Base-by-base conservation (phyloP, 2,888 invertebrate genomes). In the Boloria selene region DNA sequence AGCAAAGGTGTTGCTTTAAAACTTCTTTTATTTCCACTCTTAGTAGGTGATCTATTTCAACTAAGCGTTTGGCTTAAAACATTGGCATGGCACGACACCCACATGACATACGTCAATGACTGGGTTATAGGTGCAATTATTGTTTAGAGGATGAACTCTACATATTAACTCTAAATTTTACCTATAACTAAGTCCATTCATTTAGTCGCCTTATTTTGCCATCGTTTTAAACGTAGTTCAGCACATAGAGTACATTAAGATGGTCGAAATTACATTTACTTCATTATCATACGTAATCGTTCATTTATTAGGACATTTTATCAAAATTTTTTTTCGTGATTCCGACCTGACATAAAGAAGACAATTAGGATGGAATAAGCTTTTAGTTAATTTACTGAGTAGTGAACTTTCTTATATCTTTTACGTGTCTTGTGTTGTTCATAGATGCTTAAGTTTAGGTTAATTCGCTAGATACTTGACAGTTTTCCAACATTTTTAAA, bases 51-150 rank as follows among this genome's bases (percentile, higher is more conserved):
- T 78, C 81, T 88, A 74, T 79, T 75, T 78, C 82, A 82, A 80
- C 83, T 86, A 87, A 89, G 87, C 88, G 89, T 88, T 87, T 88
- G 90, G 91, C 91, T 90, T 90, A 78, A 78, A 83, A 84, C 81
- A 86, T 86, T 87, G 84, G 92, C 92, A 91, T 92, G 92, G 87
- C 90, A 88, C 87, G 86, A 88, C 87, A 86, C 87, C 81, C 81
- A 82, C 83, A 77, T 83, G 75, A 81, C 79, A 76, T 78, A 77
- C 86, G 84, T 87, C 87, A 79, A 81, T 76, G 75, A 80, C 77
- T 80, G 83, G 80, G 78, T 81, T 83, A 77, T 78, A 81, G 77
- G 77, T 74, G 73, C 66, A 68, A 56, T 66, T 62, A 52, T 59
- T 53, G 50, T 54, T 26, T 49, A 50, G 31, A 61, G 13, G n/a